These are phyloP conservation scores for Callorhinus ursinus DNA, from an alignment of 2,113 vertebrate genomes.

Conservation along the genomic window DNA sequence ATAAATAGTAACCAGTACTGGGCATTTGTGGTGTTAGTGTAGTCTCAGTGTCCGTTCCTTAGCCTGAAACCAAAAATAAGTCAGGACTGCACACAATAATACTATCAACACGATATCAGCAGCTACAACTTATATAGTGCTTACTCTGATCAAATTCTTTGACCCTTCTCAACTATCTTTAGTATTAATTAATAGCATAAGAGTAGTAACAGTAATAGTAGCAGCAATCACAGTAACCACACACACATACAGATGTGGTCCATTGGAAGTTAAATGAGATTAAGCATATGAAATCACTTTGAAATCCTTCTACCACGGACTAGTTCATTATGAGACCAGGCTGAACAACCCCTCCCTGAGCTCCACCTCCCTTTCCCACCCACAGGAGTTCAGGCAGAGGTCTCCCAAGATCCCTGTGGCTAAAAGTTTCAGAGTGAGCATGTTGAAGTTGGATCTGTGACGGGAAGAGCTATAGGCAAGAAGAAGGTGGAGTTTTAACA, in stretches of 20 bases:
- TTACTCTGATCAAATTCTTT: not conserved
- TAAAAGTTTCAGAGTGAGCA: not conserved
- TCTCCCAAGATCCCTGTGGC: constrained; percentile 39
- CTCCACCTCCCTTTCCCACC: not conserved
- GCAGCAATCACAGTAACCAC: not conserved
- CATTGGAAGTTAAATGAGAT: constrained; percentile 4
- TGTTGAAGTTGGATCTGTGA: constrained; percentile 18
- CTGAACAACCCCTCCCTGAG: not conserved
- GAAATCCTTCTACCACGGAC: not conserved
- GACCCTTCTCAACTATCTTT: not conserved
- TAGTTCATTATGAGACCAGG: not conserved
- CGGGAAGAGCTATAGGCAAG: not conserved
- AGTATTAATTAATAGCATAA: not conserved
- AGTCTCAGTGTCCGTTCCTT: not conserved
- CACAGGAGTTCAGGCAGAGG: constrained; percentile 37
- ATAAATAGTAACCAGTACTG: not conserved
- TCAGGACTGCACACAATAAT: not conserved
- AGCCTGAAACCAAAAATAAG: not conserved
- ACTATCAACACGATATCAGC: not conserved
- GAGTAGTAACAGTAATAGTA: not conserved
- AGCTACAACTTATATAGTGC: not conserved
- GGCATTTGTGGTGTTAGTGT: not conserved
- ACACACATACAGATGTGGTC: not conserved
- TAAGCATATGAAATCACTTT: not conserved
- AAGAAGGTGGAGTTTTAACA: not conserved